These are phyloP conservation scores for Champsocephalus gunnari DNA, from an alignment of 2,797 vertebrate species.

Conservation along the genomic window DNA sequence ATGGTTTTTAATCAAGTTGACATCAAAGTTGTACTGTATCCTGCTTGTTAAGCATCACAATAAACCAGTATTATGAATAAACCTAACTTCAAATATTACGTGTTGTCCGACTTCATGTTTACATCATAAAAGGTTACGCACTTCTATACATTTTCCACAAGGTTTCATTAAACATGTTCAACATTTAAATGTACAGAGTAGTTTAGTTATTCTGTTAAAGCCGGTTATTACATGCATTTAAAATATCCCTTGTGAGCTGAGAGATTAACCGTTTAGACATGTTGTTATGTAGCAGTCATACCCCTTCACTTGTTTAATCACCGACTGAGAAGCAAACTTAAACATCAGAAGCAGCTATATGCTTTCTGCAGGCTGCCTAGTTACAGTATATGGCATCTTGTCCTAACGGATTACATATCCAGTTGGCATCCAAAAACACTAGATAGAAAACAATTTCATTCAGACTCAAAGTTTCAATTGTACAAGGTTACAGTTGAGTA, in stretches of 20 bases:
- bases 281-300: not conserved
- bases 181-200: not conserved
- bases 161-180: not conserved
- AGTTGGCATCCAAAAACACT: not conserved
- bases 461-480: too few relatives aligned
- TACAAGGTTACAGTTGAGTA: not conserved
- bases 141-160: constrained; percentile 10
- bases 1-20: constrained; percentile 64
- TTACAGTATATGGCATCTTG: not conserved
- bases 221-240: not conserved
- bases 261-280: not conserved
- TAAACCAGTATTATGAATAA: constrained; percentile 81
- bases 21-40: constrained; percentile 72
- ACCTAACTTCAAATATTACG: constrained; percentile 47
- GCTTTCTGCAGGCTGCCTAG: not conserved
- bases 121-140: not conserved
- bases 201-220: not conserved
- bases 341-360: not conserved
- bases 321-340: not conserved
- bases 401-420: not conserved
- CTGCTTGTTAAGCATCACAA: constrained; percentile 68
- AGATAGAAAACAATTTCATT: not conserved
- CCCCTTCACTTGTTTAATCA: not conserved
- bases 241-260: not conserved
- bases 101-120: constrained; percentile 31